Evolutionary conservation across 2,113 vertebrate species (phyloP).

Genomic region (Cololabis saira): DNA sequence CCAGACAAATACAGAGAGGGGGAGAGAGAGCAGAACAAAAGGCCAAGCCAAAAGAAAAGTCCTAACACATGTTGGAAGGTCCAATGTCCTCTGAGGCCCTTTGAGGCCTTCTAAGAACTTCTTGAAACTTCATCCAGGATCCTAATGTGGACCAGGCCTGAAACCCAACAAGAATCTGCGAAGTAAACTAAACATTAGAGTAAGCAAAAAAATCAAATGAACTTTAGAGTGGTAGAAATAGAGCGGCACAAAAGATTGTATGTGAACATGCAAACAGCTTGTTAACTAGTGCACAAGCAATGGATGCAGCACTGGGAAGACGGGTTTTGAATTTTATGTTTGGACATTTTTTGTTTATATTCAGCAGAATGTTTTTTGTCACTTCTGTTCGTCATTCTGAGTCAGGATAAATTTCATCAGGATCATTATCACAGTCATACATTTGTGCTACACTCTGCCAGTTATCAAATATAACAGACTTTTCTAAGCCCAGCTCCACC

Average conservation of each 20-base stretch:
- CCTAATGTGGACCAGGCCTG: slow-evolving; percentile 7
- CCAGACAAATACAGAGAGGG: no score
- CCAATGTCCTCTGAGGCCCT: not conserved
- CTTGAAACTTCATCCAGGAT: slow-evolving; percentile 1
- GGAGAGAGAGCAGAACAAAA: no score
- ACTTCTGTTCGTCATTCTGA: no score
- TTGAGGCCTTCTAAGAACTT: no score
- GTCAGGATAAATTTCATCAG: no score
- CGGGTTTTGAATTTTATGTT: not conserved
- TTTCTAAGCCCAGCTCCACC: not conserved
- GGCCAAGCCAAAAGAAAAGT: no score
- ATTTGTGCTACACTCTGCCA: not conserved
- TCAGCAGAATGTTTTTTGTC: no score
- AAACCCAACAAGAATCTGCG: not conserved
- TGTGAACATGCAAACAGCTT: not conserved
- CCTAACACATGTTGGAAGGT: slow-evolving; percentile 1
- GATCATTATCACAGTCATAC: no score
- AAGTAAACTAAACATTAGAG: not conserved
- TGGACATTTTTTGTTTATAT: not conserved
- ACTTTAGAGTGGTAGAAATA: not conserved
- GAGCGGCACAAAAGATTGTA: not conserved
- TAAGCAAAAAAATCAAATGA: not conserved
- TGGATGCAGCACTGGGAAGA: not conserved
- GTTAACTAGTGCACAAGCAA: not conserved
- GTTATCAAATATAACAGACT: not conserved